Percentiles rank a stretch among this genome's conserved stretches.
Evolutionary conservation across 2,797 vertebrate species (phyloP).

Genomic region (Epinephelus coioides): DNA sequence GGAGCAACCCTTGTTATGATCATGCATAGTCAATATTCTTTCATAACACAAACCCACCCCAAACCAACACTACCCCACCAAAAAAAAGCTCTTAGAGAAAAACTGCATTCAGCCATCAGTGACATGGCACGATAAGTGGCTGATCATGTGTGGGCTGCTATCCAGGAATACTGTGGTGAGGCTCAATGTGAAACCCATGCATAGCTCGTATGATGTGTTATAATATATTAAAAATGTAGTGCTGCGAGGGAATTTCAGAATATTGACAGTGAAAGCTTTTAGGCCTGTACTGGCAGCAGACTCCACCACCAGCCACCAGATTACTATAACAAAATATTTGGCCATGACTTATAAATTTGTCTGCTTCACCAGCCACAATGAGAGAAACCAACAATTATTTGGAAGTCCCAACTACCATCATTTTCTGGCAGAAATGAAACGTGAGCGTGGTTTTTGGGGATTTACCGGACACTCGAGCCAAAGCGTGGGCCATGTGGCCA

Average conservation of each 20-base stretch:
- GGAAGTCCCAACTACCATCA: background rate
- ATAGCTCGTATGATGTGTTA: slow-evolving; percentile 39
- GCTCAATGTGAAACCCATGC: slow-evolving; percentile 43
- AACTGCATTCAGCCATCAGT: slow-evolving; percentile 44
- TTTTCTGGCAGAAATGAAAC: slow-evolving; percentile 5
- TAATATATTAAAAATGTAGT: slow-evolving; percentile 32
- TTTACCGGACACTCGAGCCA: background rate
- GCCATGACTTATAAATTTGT: slow-evolving; percentile 1
- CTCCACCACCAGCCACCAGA: background rate
- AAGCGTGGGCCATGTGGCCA: background rate
- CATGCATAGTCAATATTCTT: slow-evolving; percentile 81
- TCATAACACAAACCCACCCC: slow-evolving; percentile 52
- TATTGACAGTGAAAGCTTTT: slow-evolving; percentile 13
- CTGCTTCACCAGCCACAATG: slow-evolving; percentile 2
- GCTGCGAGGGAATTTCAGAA: slow-evolving; percentile 15
- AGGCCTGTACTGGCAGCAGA: slow-evolving; percentile 20
- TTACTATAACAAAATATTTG: slow-evolving; percentile 37
- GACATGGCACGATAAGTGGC: slow-evolving; percentile 55
- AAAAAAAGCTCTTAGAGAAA: slow-evolving; percentile 50
- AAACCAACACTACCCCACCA: background rate
- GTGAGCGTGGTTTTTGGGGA: background rate
- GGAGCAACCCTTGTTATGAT: slow-evolving; percentile 64
- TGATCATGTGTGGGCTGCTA: slow-evolving; percentile 57
- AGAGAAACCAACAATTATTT: slow-evolving; percentile 23
- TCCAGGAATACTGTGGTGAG: slow-evolving; percentile 50